phyloP scores from a whole-genome alignment of 37 sponge, comb jelly and placozoan species.

The Bolinopsis microptera region DNA sequence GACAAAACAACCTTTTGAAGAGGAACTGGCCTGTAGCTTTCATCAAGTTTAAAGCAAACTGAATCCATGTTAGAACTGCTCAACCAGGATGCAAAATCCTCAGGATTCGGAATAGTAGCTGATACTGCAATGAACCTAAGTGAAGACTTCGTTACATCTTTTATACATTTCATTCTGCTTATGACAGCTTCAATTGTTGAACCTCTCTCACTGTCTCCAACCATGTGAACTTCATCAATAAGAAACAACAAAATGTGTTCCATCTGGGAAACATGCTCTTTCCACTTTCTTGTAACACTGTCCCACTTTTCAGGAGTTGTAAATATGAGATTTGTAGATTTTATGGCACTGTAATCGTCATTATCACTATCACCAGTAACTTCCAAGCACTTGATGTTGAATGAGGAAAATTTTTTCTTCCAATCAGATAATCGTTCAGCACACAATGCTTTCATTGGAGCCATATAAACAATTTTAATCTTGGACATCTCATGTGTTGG shows the following conservation, averaged over 20 bases:
- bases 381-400: constrained; percentile 83
- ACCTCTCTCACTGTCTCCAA: constrained; percentile 89
- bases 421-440: constrained; percentile 89
- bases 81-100: constrained; percentile 92
- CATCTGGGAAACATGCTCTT: constrained; percentile 87
- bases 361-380: constrained; percentile 93
- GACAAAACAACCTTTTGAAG: constrained; percentile 91
- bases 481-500: neutral
- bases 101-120: constrained; percentile 94
- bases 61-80: constrained; percentile 66
- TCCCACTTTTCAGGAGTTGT: constrained; percentile 99
- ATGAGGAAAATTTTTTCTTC: constrained; percentile 82
- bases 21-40: constrained; percentile 91
- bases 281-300: constrained; percentile 96
- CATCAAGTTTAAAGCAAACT: constrained; percentile 77
- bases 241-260: constrained; percentile 85
- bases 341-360: constrained; percentile 92
- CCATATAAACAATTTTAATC: constrained; percentile 73
- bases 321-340: constrained; percentile 85
- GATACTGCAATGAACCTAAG: constrained; percentile 95
- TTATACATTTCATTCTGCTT: constrained; percentile 88
- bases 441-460: constrained; percentile 97
- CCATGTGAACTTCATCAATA: constrained; percentile 95
- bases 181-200: constrained; percentile 99
- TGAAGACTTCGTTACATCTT: neutral